Base-by-base conservation (phyloP, 2,888 invertebrate genomes). In the Limnephilus rhombicus region DNA sequence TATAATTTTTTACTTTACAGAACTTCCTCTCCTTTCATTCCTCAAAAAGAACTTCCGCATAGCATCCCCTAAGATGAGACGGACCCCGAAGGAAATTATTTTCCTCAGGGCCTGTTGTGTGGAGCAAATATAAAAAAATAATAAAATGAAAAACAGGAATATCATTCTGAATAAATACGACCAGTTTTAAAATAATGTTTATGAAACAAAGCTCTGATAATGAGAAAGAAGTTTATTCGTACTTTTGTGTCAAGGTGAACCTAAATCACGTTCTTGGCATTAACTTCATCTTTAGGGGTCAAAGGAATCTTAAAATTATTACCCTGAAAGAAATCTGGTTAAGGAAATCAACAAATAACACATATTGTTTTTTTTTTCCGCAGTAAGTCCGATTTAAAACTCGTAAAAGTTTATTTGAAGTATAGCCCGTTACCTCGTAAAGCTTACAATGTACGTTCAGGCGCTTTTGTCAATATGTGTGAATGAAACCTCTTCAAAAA, bases 331-430 rank as follows among this genome's bases (percentile, higher is more conserved):
- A n/a, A 68, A 68, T 68, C 68, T 68, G 24, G 68, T 68, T 68
- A 24, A 68, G 68, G 68, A 68, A 68, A 68, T 68, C 68, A n/a
- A 68, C 24, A 68, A 68, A 68, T 53, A 53, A 53, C 24, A 9
- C 24, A 24, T 7, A 68, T 18, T 68, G 68, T 68, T 68, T 68
- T 68, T 68, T 68, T 53, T 68, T 68, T 68, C 24, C 68, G 68
- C 68, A 24, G 68, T 68, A 68, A 68, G 68, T 68, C 68, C 83
- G 83, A 83, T 92, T 91, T 91, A 92, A 92, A 68, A 86, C 88
- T 87, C 92, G 80, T 92, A 92, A 93, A 92, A 92, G 85, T 89
- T 92, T 83, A 90, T 91, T 93, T 92, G 85, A 93, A 93, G 89
- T 87, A 37, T 85, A 89, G 80, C 37, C 80, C 88, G 87, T 83